A percentile compares a stretch with the other conserved stretches of the same genome.
Evolutionary conservation across 2,797 vertebrate genomes (phyloP).

Genomic region (Coranthus polyacanthus): DNA sequence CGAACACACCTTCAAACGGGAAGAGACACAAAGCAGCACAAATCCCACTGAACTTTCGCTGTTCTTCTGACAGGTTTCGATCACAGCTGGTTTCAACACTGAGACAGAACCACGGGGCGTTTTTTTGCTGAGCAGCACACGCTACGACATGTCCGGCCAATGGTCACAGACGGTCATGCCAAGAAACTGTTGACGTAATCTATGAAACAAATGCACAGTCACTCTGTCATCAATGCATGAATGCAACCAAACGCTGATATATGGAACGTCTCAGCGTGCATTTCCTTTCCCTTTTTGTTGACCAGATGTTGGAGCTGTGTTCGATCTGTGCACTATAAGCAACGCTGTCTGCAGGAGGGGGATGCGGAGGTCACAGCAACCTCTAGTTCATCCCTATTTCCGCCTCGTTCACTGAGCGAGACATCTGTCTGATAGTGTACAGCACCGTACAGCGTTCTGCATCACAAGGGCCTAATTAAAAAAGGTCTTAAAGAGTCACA

Average conservation of each 20-base stretch:
- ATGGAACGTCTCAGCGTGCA: conserved; percentile 1
- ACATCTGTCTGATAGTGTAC: conserved; percentile 21
- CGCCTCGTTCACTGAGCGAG: conserved; percentile 3
- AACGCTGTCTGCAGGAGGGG: conserved; percentile 3
- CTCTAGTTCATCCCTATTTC: conserved; percentile 5
- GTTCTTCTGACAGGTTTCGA: background rate
- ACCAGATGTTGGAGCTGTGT: conserved; percentile 11
- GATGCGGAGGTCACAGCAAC: conserved; percentile 40
- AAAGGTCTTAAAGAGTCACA: conserved; percentile 2
- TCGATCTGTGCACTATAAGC: conserved; percentile 16
- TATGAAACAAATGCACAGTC: conserved; percentile 28
- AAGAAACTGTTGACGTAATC: conserved; percentile 44
- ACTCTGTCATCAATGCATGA: background rate
- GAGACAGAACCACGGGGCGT: background rate
- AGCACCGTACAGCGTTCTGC: conserved; percentile 4
- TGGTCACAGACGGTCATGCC: conserved; percentile 6
- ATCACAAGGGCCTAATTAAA: conserved; percentile 41
- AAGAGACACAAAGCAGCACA: background rate
- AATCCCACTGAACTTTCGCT: background rate
- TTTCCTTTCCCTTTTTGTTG: conserved; percentile 8
- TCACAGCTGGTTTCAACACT: conserved; percentile 6
- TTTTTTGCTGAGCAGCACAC: conserved; percentile 6
- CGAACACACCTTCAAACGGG: background rate
- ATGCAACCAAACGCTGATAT: conserved; percentile 35
- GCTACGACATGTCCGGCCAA: background rate